Conservation (phyloP, 2,888 invertebrate genomes). For the Ormyrus rosae region DNA sequence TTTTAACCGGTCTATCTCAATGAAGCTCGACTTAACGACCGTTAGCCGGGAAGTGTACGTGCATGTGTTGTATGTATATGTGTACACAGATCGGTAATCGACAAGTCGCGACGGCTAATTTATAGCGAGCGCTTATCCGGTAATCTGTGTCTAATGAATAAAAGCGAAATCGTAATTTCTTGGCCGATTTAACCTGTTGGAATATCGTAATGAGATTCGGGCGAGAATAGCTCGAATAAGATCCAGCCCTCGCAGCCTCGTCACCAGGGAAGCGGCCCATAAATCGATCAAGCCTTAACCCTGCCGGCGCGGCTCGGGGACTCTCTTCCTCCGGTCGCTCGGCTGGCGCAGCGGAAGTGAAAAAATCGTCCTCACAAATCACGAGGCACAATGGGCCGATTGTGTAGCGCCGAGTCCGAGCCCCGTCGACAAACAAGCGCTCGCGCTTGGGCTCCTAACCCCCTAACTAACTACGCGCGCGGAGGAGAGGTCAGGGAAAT, state of each 20-base stretch:
- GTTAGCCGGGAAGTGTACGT: conserved; percentile 41
- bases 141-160: conserved; percentile 47
- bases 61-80: too few relatives aligned
- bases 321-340: conserved; percentile 55
- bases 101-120: conserved; percentile 54
- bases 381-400: conserved; percentile 74
- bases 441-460: conserved; percentile 56
- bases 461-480: conserved; percentile 68
- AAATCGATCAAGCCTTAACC: conserved; percentile 64
- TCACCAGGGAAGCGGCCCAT: conserved; percentile 51
- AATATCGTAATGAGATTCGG: background rate
- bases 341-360: conserved; percentile 70
- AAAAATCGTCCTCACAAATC: conserved; percentile 75
- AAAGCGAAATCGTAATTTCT: background rate
- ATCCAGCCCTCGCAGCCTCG: conserved; percentile 43
- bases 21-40: conserved; percentile 56
- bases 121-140: conserved; percentile 36
- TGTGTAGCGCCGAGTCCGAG: conserved; percentile 64
- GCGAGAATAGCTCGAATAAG: conserved; percentile 31
- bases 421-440: conserved; percentile 62
- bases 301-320: conserved; percentile 53
- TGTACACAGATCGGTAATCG: conserved; percentile 54
- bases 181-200: conserved; percentile 5
- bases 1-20: conserved; percentile 27
- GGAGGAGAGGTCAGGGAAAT: conserved; percentile 67